Evolutionary conservation across 2,113 vertebrate species (phyloP).

Genomic region (Heptranchias perlo): DNA sequence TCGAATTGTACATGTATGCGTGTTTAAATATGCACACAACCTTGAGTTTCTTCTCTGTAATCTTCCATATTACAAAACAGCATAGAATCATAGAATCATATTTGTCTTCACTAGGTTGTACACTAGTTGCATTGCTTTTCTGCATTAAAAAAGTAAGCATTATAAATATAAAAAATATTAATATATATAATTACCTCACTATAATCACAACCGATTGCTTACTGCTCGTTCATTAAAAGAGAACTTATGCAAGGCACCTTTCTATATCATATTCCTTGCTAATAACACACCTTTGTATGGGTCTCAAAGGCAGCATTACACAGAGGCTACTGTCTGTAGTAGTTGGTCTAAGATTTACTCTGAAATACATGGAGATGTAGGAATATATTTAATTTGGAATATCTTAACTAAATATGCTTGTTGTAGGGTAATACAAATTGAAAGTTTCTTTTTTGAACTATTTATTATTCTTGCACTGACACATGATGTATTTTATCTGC

Average conservation of each 20-base stretch:
- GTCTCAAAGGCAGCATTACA: neutral
- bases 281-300: neutral
- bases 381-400: neutral
- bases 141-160: neutral
- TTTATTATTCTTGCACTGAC: constrained; percentile 1
- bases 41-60: neutral
- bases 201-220: neutral
- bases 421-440: neutral
- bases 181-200: too few species aligned
- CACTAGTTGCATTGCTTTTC: neutral
- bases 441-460: neutral
- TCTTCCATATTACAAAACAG: neutral
- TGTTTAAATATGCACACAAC: neutral
- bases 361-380: neutral
- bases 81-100: too few species aligned
- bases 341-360: neutral
- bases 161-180: neutral
- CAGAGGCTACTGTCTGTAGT: neutral
- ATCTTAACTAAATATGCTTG: neutral
- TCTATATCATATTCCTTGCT: neutral
- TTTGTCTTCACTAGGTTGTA: neutral
- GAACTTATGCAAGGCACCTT: neutral
- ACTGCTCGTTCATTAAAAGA: neutral
- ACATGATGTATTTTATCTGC: neutral
- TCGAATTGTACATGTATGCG: neutral